phyloP scores from a whole-genome alignment of 2,113 vertebrate genomes.

The Bos indicus region DNA sequence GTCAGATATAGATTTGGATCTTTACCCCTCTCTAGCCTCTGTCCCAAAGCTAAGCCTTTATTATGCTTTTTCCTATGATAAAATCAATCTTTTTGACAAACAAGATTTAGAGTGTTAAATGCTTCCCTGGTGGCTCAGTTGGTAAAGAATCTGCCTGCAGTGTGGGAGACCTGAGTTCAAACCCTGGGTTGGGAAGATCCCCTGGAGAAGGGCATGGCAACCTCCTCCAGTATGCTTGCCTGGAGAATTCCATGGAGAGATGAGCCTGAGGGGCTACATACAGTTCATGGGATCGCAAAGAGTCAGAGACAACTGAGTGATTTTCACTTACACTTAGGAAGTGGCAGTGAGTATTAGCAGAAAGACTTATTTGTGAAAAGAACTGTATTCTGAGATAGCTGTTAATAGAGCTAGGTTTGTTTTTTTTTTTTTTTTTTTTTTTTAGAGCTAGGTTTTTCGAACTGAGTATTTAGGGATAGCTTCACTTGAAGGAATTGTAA shows the following conservation, averaged over 20 bases:
- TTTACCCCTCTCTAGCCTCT: background rate
- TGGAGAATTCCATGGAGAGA: background rate
- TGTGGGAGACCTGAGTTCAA: background rate
- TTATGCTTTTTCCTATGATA: background rate
- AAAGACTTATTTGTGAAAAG: background rate
- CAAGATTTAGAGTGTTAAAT: background rate
- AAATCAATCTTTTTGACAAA: slow-evolving; percentile 1
- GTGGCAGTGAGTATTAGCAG: background rate
- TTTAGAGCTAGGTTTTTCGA: background rate
- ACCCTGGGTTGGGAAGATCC: background rate
- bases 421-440: too few species aligned
- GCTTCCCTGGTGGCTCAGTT: background rate
- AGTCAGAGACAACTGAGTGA: background rate
- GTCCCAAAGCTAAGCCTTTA: background rate
- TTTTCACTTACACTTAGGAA: background rate
- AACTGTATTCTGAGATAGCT: background rate
- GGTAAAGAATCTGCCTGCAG: background rate
- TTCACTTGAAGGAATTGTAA: background rate
- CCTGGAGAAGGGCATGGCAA: background rate
- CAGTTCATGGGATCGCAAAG: background rate
- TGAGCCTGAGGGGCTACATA: background rate
- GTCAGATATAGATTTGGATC: background rate
- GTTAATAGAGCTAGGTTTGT: background rate
- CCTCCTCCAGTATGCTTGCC: background rate
- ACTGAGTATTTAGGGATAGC: background rate